Conservation (phyloP, 1,140 invertebrate genomes). For the Panulirus ornatus region DNA sequence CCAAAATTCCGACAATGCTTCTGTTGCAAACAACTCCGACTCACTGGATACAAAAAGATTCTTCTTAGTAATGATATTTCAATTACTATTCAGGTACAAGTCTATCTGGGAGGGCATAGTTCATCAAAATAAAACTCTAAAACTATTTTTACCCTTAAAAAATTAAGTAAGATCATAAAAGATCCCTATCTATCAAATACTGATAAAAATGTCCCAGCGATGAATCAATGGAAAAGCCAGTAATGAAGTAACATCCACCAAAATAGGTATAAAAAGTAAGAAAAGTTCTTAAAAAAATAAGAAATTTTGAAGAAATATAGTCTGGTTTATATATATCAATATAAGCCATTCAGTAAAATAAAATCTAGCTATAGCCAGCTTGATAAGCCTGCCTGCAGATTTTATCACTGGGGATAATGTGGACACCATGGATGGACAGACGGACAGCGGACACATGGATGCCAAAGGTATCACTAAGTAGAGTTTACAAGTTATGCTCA, state of each 20-base stretch:
- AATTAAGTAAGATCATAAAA: no score
- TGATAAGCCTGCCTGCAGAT: background rate
- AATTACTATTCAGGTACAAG: conserved; percentile 20
- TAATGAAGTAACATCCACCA: background rate
- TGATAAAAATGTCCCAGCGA: background rate
- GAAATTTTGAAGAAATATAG: background rate
- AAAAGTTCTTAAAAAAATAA: no score
- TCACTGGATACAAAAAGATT: background rate
- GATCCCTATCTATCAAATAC: background rate
- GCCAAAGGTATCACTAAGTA: background rate
- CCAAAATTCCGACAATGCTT: background rate
- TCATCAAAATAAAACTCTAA: no score
- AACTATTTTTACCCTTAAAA: no score
- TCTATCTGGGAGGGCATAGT: background rate
- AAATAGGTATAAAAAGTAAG: background rate
- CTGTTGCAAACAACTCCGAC: background rate
- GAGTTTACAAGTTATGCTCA: background rate
- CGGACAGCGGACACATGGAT: background rate
- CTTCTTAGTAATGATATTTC: background rate
- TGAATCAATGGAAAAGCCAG: background rate
- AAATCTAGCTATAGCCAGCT: background rate
- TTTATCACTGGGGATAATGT: background rate
- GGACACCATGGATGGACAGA: no score
- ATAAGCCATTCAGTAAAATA: background rate
- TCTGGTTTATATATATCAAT: background rate